phyloP scores from a whole-genome alignment of 2,797 vertebrate genomes.

The Liparis tanakae region DNA sequence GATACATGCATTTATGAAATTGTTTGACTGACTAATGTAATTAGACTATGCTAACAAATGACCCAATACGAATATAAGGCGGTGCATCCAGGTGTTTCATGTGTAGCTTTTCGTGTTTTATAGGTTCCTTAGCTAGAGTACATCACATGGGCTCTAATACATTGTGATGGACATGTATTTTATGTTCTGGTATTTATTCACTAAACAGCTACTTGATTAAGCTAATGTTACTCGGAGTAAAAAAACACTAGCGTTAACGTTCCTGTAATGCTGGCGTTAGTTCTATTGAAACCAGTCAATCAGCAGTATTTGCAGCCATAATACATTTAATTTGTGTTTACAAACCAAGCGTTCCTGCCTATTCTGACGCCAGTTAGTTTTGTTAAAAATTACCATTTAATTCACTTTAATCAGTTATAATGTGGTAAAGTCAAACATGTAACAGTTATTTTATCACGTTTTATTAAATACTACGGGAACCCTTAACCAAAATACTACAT shows the following conservation, averaged over 20 bases:
- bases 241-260: too few species aligned
- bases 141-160: too few species aligned
- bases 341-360: accelerated
- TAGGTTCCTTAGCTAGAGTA: too few species aligned
- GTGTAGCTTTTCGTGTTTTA: too few species aligned
- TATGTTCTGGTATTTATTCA: background rate
- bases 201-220: background rate
- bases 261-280: too few species aligned
- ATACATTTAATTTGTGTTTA: background rate
- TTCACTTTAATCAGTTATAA: background rate
- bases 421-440: background rate
- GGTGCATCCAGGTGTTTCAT: background rate
- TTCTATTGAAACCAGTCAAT: background rate
- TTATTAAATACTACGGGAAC: background rate
- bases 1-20: too few species aligned
- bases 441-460: background rate
- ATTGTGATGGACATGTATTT: background rate
- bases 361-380: background rate
- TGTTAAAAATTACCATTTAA: background rate
- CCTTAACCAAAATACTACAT: slow-evolving; percentile 32
- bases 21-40: background rate
- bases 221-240: background rate
- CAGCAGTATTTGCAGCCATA: background rate
- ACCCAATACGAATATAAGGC: background rate
- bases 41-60: background rate